A percentile compares a stretch with the other conserved stretches of the same genome.
These are phyloP conservation scores for Unio pictorum DNA, from an alignment of 2,888 invertebrate genomes.

Conservation along the genomic window DNA sequence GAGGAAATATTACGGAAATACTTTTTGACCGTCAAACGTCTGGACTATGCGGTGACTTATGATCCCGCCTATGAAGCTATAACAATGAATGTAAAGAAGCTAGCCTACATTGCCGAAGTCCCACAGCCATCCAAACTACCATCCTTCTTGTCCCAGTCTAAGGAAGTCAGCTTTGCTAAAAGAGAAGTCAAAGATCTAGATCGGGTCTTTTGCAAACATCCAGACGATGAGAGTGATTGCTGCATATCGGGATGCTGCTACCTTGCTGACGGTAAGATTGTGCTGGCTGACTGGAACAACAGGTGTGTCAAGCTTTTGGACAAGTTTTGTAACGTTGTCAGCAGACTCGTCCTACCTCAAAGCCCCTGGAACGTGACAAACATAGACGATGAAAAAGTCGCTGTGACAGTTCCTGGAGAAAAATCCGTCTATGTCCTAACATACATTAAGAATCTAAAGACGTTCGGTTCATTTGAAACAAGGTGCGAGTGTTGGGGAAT, in stretches of 20 bases:
- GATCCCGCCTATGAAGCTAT: constrained; percentile 20
- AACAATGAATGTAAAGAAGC: constrained; percentile 8
- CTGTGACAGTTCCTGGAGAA: constrained; percentile 28
- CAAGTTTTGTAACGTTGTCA: constrained; percentile 16
- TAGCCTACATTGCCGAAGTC: constrained; percentile 20
- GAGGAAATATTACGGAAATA: constrained; percentile 33
- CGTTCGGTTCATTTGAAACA: constrained; percentile 19
- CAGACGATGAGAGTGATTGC: constrained; percentile 18
- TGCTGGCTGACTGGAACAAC: constrained; percentile 36
- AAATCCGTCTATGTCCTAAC: constrained; percentile 18
- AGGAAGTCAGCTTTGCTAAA: constrained; percentile 18
- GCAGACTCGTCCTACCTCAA: constrained; percentile 19
- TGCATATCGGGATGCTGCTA: constrained; percentile 24
- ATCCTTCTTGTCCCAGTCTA: constrained; percentile 25
- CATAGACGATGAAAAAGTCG: constrained; percentile 22
- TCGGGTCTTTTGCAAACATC: constrained; percentile 14
- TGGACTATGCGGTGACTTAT: constrained; percentile 28
- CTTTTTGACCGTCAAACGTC: constrained; percentile 21
- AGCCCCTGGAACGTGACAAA: constrained; percentile 33
- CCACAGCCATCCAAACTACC: constrained; percentile 25
- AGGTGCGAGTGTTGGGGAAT: constrained; percentile 33
- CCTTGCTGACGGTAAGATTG: constrained; percentile 17
- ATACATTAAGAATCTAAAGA: constrained; percentile 17
- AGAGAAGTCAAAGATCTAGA: constrained; percentile 8
- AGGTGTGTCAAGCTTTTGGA: constrained; percentile 31